A percentile compares a stretch with the other conserved stretches of the same genome.
Conservation (phyloP, 1,140 invertebrate species). For the Drosophila nigromelanica region DNA sequence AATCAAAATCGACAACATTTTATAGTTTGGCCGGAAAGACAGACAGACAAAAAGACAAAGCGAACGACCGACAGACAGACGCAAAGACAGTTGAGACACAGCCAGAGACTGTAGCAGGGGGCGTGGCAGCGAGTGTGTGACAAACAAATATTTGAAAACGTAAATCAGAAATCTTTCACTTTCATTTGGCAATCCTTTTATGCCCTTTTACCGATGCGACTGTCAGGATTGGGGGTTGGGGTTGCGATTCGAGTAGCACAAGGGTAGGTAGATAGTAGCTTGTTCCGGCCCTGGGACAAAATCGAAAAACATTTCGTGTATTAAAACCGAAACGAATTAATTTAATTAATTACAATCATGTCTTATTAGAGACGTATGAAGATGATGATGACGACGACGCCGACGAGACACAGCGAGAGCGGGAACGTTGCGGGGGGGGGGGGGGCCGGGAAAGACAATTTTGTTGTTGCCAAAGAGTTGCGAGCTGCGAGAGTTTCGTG, state of each 20-base stretch:
- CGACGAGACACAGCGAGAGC: slow-evolving; percentile 9
- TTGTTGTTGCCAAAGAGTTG: slow-evolving; percentile 69
- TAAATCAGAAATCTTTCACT: slow-evolving; percentile 81
- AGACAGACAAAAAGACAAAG: slow-evolving; percentile 13
- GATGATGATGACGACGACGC: slow-evolving; percentile 36
- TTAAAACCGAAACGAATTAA: slow-evolving; percentile 84
- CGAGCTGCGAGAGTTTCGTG: slow-evolving; percentile 9
- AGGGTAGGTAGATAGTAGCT: slow-evolving; percentile 5
- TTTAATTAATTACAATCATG: slow-evolving; percentile 84
- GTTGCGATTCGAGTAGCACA: background rate
- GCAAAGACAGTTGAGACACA: background rate
- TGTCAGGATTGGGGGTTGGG: background rate
- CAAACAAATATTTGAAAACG: slow-evolving; percentile 82
- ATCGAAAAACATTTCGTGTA: slow-evolving; percentile 84
- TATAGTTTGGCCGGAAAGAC: slow-evolving; percentile 62
- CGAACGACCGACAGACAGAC: slow-evolving; percentile 7
- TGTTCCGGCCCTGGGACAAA: slow-evolving; percentile 48
- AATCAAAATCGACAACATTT: slow-evolving; percentile 82
- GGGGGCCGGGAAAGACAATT: slow-evolving; percentile 38
- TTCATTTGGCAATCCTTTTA: slow-evolving; percentile 82
- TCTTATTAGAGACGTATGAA: slow-evolving; percentile 84
- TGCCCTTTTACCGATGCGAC: slow-evolving; percentile 17
- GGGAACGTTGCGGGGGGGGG: too few relatives aligned
- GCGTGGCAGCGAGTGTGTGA: slow-evolving; percentile 57
- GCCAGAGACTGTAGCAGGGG: background rate